Conservation (phyloP, 53 echinoderm and acorn worm genomes). For the Henricia sp. region DNA sequence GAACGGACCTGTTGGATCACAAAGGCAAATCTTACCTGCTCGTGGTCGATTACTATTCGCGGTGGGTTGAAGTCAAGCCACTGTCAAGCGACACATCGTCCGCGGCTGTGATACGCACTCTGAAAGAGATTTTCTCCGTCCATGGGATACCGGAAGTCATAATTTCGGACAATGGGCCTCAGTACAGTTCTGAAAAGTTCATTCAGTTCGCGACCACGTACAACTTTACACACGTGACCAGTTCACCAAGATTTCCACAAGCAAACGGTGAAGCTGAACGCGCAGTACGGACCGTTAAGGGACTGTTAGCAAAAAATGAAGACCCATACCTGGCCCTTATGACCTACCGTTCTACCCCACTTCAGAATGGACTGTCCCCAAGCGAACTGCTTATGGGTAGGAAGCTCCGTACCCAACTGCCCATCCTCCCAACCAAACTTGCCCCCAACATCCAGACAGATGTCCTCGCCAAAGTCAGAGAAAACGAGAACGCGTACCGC, state of each 20-base stretch:
- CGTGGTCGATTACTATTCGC: constrained; percentile 66
- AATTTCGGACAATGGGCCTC: constrained; percentile 40
- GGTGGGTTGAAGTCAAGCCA: constrained; percentile 44
- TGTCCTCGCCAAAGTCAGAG: neutral
- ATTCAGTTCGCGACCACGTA: neutral
- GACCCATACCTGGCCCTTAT: constrained; percentile 11
- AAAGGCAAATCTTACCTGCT: too few species aligned
- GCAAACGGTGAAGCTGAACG: constrained; percentile 42
- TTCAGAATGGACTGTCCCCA: constrained; percentile 49
- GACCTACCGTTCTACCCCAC: constrained; percentile 12
- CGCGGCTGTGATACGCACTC: constrained; percentile 4
- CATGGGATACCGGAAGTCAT: constrained; percentile 55
- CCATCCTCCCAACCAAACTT: too few species aligned
- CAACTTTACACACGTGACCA: constrained; percentile 2
- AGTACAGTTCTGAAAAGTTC: constrained; percentile 5
- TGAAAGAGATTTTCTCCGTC: constrained; percentile 46
- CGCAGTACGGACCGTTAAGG: constrained; percentile 36
- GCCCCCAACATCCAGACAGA: too few species aligned
- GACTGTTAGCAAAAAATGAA: neutral
- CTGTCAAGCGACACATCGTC: constrained; percentile 1
- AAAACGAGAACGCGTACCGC: neutral
- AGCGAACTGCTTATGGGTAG: too few species aligned
- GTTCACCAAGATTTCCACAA: neutral
- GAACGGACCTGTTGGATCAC: too few species aligned
- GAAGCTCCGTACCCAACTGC: too few species aligned